Conservation (phyloP, 2,888 invertebrate genomes). For the Erynnis tages region DNA sequence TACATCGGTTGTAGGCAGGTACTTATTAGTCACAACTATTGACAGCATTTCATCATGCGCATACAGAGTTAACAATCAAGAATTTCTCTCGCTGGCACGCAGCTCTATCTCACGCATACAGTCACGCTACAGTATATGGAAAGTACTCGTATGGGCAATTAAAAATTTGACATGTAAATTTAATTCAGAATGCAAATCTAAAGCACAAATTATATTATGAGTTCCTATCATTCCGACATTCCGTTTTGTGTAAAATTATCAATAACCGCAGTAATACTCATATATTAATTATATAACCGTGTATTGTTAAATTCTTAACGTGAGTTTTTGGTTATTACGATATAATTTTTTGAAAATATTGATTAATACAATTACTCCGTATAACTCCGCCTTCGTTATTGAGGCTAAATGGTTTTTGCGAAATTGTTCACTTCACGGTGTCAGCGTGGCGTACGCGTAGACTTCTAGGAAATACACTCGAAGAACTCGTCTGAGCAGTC, state of each 20-base stretch:
- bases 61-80: constrained; percentile 23
- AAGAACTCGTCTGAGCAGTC: constrained; percentile 44
- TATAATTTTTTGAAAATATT: no score
- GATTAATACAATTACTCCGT: not conserved
- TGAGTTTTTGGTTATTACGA: no score
- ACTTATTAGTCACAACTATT: no score
- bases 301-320: no score
- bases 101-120: constrained; percentile 51
- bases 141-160: constrained; percentile 40
- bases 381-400: constrained; percentile 21
- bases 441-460: constrained; percentile 41
- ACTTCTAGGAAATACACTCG: constrained; percentile 43
- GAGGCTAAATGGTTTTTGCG: constrained; percentile 34
- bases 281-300: no score
- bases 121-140: constrained; percentile 50
- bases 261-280: no score
- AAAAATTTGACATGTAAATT: constrained; percentile 30
- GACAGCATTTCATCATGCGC: not conserved
- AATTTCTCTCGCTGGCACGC: constrained; percentile 58
- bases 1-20: no score
- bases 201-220: constrained; percentile 3
- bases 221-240: no score
- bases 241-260: no score
- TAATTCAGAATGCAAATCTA: constrained; percentile 14
- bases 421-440: constrained; percentile 37